Percentiles rank a stretch among this genome's conserved stretches.
phyloP scores from a whole-genome alignment of 2,888 invertebrate genomes.

The Eilema griseolum region DNA sequence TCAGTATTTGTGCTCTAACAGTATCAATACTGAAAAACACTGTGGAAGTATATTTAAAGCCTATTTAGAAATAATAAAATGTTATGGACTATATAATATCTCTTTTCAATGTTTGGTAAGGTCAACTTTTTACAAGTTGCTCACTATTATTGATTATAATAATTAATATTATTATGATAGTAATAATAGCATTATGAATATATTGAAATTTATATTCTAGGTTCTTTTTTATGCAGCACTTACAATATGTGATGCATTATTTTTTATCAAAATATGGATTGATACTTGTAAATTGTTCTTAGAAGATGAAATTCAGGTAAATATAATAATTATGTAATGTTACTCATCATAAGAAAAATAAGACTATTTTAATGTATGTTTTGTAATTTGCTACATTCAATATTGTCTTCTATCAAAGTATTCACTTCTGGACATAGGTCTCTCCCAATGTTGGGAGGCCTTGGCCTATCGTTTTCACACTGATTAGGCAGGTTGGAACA shows the following conservation, averaged over 20 bases:
- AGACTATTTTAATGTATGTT: no score
- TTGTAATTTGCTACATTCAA: no score
- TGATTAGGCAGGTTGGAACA: no score
- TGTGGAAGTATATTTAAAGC: not conserved
- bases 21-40: not conserved
- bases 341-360: no score
- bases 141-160: not conserved
- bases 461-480: no score
- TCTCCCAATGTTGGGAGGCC: no score
- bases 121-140: slow-evolving; percentile 7
- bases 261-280: not conserved
- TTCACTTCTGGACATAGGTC: no score
- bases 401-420: no score
- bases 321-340: not conserved
- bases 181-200: not conserved
- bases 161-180: not conserved
- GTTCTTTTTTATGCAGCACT: not conserved
- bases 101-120: slow-evolving; percentile 8
- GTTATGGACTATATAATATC: not conserved
- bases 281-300: not conserved
- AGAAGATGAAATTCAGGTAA: not conserved
- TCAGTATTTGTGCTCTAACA: not conserved
- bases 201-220: not conserved
- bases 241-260: not conserved
- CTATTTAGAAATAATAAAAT: slow-evolving; percentile 6